A percentile compares a stretch with the other conserved stretches of the same genome.
Conservation (phyloP, 1,140 invertebrate genomes). For the Lepidotrigona ventralis region DNA sequence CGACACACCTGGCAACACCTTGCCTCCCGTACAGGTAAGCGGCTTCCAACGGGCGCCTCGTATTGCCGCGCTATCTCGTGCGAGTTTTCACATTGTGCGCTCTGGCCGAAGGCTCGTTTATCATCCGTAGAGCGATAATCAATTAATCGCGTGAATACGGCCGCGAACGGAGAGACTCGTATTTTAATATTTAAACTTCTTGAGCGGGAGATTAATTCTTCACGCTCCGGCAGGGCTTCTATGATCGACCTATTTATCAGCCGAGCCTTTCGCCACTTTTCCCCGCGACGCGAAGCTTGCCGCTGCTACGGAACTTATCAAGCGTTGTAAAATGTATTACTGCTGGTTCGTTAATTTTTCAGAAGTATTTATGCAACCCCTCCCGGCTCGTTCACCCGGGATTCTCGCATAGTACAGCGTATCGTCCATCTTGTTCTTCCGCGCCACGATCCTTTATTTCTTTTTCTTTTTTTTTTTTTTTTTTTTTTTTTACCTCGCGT, state of each 20-base stretch:
- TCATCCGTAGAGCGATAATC: slow-evolving; percentile 43
- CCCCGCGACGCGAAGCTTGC: not conserved
- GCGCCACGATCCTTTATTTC: not conserved
- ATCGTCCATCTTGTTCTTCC: slow-evolving; percentile 17
- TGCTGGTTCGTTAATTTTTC: slow-evolving; percentile 40
- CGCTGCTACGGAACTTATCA: slow-evolving; percentile 29
- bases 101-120: slow-evolving; percentile 20
- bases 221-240: slow-evolving; percentile 15
- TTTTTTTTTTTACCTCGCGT: not conserved
- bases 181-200: slow-evolving; percentile 41
- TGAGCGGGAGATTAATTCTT: slow-evolving; percentile 38
- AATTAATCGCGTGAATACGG: slow-evolving; percentile 38
- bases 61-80: not conserved
- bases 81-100: slow-evolving; percentile 7
- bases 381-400: not conserved
- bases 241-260: slow-evolving; percentile 44
- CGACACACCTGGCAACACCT: not conserved
- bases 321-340: slow-evolving; percentile 22
- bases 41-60: not conserved
- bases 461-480: too few relatives aligned
- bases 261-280: not conserved
- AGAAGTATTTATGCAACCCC: slow-evolving; percentile 44
- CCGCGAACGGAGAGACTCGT: not conserved
- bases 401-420: not conserved
- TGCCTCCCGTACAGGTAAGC: not conserved